These are phyloP conservation scores for Lathronympha strigana DNA, from an alignment of 2,888 invertebrate genomes.

Conservation along the genomic window DNA sequence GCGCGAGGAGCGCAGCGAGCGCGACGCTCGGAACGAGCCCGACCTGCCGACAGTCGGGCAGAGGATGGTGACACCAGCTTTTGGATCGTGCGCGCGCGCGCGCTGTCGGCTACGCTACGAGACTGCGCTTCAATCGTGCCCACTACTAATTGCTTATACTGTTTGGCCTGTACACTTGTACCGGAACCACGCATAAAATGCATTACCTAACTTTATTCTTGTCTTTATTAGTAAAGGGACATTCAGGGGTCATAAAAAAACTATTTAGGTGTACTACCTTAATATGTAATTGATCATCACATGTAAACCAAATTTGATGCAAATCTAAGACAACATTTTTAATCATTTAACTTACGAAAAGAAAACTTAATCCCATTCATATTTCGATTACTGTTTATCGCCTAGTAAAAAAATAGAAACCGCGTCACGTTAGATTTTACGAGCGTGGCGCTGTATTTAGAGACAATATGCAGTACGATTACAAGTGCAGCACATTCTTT, in stretches of 20 bases:
- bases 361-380: not conserved
- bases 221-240: not conserved
- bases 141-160: not conserved
- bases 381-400: not conserved
- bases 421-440: constrained; percentile 53
- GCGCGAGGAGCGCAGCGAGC: constrained; percentile 91
- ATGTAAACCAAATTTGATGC: constrained; percentile 30
- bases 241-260: not conserved
- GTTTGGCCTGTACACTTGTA: not conserved
- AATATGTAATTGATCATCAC: constrained; percentile 19
- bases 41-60: constrained; percentile 90
- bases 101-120: constrained; percentile 40
- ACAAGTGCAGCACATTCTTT: constrained; percentile 29
- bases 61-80: constrained; percentile 81
- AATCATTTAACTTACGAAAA: constrained; percentile 8
- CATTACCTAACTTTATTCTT: not conserved
- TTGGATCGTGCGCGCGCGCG: constrained; percentile 57
- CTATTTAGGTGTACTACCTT: constrained; percentile 4
- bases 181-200: constrained; percentile 5
- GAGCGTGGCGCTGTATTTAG: constrained; percentile 60
- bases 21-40: constrained; percentile 96
- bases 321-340: constrained; percentile 19
- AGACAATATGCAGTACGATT: constrained; percentile 48
- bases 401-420: constrained; percentile 3
- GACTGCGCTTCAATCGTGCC: constrained; percentile 33